Evolutionary conservation across 1,140 invertebrate genomes (phyloP).

Genomic region (Nymphalis io): DNA sequence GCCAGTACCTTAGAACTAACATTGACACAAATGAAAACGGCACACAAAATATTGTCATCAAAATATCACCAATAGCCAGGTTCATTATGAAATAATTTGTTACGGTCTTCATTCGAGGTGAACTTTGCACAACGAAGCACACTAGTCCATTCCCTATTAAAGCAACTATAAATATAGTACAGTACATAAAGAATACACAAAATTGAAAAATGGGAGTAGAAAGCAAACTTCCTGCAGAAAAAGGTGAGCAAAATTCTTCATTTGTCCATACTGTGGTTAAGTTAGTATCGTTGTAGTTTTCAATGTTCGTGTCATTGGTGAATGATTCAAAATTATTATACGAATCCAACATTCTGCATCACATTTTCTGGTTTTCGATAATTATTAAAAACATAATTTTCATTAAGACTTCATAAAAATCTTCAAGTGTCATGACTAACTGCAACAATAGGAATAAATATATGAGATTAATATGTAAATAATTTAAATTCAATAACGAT

Average conservation of each 20-base stretch:
- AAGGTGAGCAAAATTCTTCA: conserved; percentile 33
- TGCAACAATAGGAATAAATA: conserved; percentile 11
- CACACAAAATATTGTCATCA: conserved; percentile 93
- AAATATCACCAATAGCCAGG: conserved; percentile 90
- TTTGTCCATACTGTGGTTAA: conserved; percentile 36
- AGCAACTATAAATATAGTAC: conserved; percentile 87
- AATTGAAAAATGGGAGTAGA: conserved; percentile 82
- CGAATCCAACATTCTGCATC: conserved; percentile 40
- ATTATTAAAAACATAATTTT: not conserved
- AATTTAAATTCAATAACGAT: too few species aligned
- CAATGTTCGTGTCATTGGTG: not conserved
- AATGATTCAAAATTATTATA: conserved; percentile 28
- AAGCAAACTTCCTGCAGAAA: conserved; percentile 48
- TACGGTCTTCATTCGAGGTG: conserved; percentile 91
- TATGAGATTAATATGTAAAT: not conserved
- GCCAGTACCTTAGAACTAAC: conserved; percentile 89
- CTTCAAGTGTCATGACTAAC: not conserved
- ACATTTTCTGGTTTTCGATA: conserved; percentile 21
- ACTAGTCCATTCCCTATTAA: conserved; percentile 90
- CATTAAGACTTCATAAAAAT: not conserved
- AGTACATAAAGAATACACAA: conserved; percentile 87
- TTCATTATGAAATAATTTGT: conserved; percentile 95
- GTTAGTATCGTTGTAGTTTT: conserved; percentile 13
- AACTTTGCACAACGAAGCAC: conserved; percentile 89
- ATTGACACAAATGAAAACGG: conserved; percentile 91